Evolutionary conservation across 1,140 invertebrate genomes (phyloP).

Genomic region (Thaumatotibia leucotreta): DNA sequence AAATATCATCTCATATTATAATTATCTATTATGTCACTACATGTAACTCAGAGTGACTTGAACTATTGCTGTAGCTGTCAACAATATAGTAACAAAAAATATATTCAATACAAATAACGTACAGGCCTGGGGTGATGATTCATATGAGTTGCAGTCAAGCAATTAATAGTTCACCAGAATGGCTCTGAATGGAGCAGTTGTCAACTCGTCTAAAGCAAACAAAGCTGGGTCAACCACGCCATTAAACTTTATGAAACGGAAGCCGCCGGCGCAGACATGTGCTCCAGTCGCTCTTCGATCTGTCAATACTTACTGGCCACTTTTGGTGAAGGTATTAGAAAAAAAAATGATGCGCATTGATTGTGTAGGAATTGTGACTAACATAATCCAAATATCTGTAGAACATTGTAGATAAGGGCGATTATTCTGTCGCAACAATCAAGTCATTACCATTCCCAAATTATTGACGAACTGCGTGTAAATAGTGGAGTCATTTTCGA

Average conservation of each 20-base stretch:
- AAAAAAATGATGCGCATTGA: conserved; percentile 25
- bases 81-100: too few relatives aligned
- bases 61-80: too few relatives aligned
- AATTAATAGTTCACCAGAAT: conserved; percentile 67
- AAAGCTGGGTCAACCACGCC: conserved; percentile 70
- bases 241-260: conserved; percentile 74
- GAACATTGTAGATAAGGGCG: too few relatives aligned
- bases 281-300: conserved; percentile 47
- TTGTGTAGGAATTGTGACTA: too few relatives aligned
- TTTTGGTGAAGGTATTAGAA: neutral
- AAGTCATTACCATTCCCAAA: too few relatives aligned
- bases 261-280: conserved; percentile 57
- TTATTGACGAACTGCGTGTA: too few relatives aligned
- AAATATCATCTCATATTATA: too few relatives aligned
- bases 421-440: too few relatives aligned
- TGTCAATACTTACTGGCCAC: conserved; percentile 61
- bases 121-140: neutral
- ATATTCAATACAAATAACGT: neutral
- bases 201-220: conserved; percentile 63
- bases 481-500: too few relatives aligned
- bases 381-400: neutral
- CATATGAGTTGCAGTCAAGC: conserved; percentile 17
- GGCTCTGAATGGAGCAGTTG: conserved; percentile 60
- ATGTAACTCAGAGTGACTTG: too few relatives aligned
- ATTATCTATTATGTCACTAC: too few relatives aligned